These are phyloP conservation scores for Gandaritis pyraliata DNA, from an alignment of 2,888 invertebrate species.

Conservation along the genomic window DNA sequence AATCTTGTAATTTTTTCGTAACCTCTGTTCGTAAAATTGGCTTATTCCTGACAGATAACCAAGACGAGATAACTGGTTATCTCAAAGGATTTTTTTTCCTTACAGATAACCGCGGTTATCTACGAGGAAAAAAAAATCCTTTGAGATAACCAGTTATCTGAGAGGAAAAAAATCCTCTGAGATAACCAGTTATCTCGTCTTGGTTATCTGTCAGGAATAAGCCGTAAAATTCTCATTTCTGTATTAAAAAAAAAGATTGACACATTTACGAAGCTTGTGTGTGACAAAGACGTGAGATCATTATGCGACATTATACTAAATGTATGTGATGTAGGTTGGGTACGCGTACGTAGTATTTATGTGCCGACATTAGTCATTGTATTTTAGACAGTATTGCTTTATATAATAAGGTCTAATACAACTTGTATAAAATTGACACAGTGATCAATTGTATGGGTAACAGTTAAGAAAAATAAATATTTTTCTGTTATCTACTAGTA, in stretches of 20 bases:
- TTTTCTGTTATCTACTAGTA: neutral
- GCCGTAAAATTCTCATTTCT: conserved; percentile 26
- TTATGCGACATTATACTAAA: conserved; percentile 81
- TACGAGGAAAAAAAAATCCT: no score
- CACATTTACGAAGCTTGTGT: conserved; percentile 68
- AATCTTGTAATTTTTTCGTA: conserved; percentile 34
- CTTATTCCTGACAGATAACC: no score
- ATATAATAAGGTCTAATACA: conserved; percentile 16
- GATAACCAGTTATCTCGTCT: no score
- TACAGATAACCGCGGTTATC: no score
- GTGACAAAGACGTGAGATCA: conserved; percentile 83
- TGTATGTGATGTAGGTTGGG: conserved; percentile 51
- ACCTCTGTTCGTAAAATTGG: conserved; percentile 12
- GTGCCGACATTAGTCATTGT: conserved; percentile 32
- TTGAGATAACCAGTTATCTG: no score
- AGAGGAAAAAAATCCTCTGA: no score
- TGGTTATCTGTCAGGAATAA: no score
- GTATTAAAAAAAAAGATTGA: conserved; percentile 44
- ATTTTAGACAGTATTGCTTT: conserved; percentile 35
- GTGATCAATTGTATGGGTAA: conserved; percentile 19
- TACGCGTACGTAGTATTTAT: conserved; percentile 22
- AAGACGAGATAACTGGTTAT: no score
- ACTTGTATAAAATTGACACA: conserved; percentile 22
- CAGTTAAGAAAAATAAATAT: neutral
- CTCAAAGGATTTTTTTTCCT: no score